Percentiles rank a stretch among this genome's conserved stretches.
Conservation (phyloP, 2,888 invertebrate genomes). For the Aspidapion aeneum region DNA sequence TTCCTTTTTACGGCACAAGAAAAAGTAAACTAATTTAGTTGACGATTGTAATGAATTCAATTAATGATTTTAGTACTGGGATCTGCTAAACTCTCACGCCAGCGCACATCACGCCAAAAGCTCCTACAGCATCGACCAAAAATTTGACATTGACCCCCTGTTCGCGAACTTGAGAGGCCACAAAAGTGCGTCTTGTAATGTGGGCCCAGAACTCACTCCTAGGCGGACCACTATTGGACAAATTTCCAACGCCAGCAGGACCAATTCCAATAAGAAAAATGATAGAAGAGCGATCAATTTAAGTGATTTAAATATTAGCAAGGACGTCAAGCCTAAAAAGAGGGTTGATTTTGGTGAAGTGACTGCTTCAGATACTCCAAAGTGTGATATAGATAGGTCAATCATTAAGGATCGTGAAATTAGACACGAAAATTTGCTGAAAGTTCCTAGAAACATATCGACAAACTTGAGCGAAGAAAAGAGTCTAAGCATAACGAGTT, state of each 20-base stretch:
- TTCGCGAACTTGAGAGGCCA: constrained; percentile 58
- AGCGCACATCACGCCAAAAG: constrained; percentile 48
- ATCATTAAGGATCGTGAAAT: constrained; percentile 7
- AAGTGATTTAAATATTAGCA: constrained; percentile 6
- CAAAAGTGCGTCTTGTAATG: constrained; percentile 77
- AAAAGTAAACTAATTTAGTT: too few species aligned
- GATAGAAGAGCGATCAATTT: constrained; percentile 33
- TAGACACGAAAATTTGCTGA: constrained; percentile 9
- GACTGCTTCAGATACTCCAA: constrained; percentile 18
- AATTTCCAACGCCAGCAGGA: constrained; percentile 24
- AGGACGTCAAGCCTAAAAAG: constrained; percentile 34
- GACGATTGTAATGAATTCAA: too few species aligned
- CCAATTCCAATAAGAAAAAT: constrained; percentile 38
- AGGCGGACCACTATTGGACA: constrained; percentile 59
- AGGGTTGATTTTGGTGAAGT: constrained; percentile 41
- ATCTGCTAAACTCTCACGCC: constrained; percentile 59
- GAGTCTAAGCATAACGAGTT: constrained; percentile 45
- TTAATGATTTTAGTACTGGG: constrained; percentile 72
- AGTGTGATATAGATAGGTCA: constrained; percentile 17
- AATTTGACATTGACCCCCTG: constrained; percentile 49
- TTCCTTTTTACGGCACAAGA: too few species aligned
- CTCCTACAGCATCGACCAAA: constrained; percentile 44
- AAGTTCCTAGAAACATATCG: constrained; percentile 11
- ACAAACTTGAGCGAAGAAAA: constrained; percentile 41
- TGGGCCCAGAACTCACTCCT: constrained; percentile 66